phyloP scores from a whole-genome alignment of 2,888 invertebrate species.

The Rhaphigaster nebulosa region DNA sequence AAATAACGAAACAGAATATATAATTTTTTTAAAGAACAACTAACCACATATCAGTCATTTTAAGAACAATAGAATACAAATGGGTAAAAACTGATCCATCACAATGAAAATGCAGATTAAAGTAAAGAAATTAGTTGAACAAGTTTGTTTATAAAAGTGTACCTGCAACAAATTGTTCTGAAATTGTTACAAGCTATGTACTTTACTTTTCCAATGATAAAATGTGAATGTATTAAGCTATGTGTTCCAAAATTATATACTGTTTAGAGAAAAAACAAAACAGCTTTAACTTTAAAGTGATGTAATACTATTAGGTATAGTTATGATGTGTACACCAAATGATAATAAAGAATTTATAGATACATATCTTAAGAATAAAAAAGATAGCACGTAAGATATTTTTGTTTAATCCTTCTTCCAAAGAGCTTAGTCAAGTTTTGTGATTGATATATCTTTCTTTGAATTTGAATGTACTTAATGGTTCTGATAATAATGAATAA shows the following conservation, averaged over 20 bases:
- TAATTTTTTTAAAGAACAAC: neutral
- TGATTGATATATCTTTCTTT: neutral
- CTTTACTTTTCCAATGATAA: neutral
- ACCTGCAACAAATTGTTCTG: neutral
- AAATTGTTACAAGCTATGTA: neutral
- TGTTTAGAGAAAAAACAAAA: neutral
- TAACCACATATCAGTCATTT: neutral
- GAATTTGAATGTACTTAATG: neutral
- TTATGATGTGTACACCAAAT: neutral
- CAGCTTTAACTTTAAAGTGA: neutral
- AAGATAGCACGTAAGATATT: neutral
- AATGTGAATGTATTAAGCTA: neutral
- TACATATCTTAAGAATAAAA: neutral
- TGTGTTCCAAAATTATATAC: neutral
- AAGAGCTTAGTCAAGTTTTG: neutral
- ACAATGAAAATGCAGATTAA: neutral
- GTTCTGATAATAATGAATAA: conserved; percentile 16
- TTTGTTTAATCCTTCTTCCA: no score
- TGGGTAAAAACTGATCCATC: neutral
- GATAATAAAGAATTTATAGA: neutral
- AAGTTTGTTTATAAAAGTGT: neutral
- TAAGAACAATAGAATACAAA: neutral
- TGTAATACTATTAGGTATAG: neutral
- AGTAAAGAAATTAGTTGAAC: neutral
- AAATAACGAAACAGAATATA: neutral